A percentile compares a stretch with the other conserved stretches of the same genome.
These are phyloP conservation scores for Drosophila azteca DNA, from an alignment of 1,140 invertebrate genomes.

Conservation along the genomic window DNA sequence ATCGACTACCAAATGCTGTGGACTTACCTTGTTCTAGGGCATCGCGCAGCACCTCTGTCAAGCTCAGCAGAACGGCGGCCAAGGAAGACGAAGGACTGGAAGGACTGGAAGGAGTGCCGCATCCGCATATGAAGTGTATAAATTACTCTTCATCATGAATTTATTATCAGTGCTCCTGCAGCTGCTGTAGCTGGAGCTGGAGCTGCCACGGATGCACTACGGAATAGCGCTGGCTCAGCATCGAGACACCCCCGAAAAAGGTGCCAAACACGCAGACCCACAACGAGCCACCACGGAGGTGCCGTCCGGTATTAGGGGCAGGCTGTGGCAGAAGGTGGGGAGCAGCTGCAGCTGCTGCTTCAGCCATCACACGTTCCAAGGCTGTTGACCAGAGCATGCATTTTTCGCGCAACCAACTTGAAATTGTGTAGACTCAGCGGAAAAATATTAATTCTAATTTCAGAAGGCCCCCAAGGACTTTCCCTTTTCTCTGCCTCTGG, in stretches of 20 bases:
- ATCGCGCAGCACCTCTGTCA: conserved; percentile 34
- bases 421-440: conserved; percentile 74
- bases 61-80: conserved; percentile 48
- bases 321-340: neutral
- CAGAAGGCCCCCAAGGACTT: conserved; percentile 50
- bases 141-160: conserved; percentile 81
- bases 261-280: conserved; percentile 31
- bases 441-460: conserved; percentile 82
- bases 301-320: too few relatives aligned
- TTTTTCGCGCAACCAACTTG: conserved; percentile 77
- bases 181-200: conserved; percentile 43
- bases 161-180: conserved; percentile 78
- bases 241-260: conserved; percentile 49
- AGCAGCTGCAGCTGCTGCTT: neutral
- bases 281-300: neutral
- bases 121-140: conserved; percentile 77
- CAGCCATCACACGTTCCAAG: conserved; percentile 19
- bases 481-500: neutral
- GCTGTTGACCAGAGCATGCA: conserved; percentile 70
- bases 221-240: conserved; percentile 68
- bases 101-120: conserved; percentile 5
- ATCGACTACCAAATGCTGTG: conserved; percentile 32
- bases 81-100: neutral
- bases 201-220: conserved; percentile 70
- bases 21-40: conserved; percentile 34